A percentile compares a stretch with the other conserved stretches of the same genome.
Evolutionary conservation across 2,113 vertebrate species (phyloP).

Genomic region (Chamaetylas fuelleborni): DNA sequence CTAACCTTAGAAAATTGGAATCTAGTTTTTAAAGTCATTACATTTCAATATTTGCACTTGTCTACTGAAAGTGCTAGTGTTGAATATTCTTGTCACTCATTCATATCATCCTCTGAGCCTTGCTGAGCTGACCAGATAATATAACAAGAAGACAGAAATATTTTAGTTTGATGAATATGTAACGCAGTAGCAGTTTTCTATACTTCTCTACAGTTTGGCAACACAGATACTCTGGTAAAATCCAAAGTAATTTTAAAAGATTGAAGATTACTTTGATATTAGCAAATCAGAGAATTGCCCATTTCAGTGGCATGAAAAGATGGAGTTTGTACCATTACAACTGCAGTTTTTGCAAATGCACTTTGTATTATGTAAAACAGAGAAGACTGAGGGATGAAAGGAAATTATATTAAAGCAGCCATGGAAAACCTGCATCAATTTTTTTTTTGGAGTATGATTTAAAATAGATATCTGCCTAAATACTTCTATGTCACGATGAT

Average conservation of each 20-base stretch:
- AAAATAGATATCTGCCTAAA: neutral
- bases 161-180: neutral
- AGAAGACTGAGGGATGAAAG: neutral
- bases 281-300: neutral
- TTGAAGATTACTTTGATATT: neutral
- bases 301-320: neutral
- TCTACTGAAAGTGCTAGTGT: neutral
- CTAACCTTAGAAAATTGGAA: neutral
- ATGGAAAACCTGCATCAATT: neutral
- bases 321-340: rapidly evolving
- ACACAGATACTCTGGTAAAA: neutral
- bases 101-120: neutral
- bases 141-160: neutral
- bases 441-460: neutral
- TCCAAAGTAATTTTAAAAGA: neutral
- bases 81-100: neutral
- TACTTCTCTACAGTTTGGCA: neutral
- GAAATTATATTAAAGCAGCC: neutral
- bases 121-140: neutral
- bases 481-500: neutral
- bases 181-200: neutral
- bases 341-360: neutral
- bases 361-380: neutral
- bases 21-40: neutral
- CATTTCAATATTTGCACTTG: neutral